These are phyloP conservation scores for Cyaniris semiargus DNA, from an alignment of 2,888 invertebrate species.

Conservation along the genomic window DNA sequence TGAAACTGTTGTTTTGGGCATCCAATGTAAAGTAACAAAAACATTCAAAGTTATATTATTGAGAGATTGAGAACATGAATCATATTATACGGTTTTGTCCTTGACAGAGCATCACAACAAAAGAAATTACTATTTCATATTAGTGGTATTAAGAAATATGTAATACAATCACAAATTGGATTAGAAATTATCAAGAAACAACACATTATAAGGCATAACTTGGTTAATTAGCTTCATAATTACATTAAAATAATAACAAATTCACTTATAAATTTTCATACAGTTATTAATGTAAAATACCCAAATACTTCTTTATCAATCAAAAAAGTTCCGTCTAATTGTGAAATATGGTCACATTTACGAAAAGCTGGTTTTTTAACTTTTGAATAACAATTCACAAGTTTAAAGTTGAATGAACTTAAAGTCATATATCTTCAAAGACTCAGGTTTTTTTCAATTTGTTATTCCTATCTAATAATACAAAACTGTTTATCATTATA, in stretches of 20 bases:
- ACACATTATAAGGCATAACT: no score
- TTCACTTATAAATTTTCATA: neutral
- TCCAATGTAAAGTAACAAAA: no score
- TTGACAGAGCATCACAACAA: neutral
- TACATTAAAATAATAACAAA: neutral
- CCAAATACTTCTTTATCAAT: neutral
- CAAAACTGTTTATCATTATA: neutral
- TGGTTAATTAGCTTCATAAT: neutral
- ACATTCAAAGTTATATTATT: neutral
- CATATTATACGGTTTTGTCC: neutral
- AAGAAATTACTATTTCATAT: neutral
- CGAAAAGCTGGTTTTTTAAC: no score
- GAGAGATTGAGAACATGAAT: neutral
- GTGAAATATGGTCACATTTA: no score
- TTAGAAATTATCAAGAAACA: neutral
- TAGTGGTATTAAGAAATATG: neutral
- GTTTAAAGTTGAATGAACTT: no score
- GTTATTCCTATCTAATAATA: neutral
- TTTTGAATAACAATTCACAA: neutral
- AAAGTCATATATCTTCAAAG: neutral
- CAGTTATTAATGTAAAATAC: neutral
- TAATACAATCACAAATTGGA: neutral
- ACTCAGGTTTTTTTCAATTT: no score
- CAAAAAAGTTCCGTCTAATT: no score
- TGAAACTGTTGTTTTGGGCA: no score